phyloP scores from a whole-genome alignment of 1,140 invertebrate species.

The Sarcophaga peregrina region DNA sequence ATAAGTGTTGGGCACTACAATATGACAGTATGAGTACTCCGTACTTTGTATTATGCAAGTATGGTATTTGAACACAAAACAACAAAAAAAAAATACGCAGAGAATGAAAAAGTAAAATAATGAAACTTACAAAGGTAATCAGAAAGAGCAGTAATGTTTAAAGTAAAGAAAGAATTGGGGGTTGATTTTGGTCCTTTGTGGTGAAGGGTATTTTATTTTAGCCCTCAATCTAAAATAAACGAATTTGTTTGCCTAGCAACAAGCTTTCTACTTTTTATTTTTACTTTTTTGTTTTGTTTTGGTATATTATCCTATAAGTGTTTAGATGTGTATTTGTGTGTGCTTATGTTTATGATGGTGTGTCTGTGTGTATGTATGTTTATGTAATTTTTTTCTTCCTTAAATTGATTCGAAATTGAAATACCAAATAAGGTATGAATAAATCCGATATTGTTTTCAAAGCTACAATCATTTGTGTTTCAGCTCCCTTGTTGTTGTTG shows the following conservation, averaged over 20 bases:
- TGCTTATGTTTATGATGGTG: not conserved
- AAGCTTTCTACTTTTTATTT: not conserved
- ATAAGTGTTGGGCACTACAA: no score
- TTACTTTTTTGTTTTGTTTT: not conserved
- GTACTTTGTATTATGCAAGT: no score
- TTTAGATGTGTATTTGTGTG: not conserved
- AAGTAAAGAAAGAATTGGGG: slow-evolving; percentile 8
- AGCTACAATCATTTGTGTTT: not conserved
- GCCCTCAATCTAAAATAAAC: slow-evolving; percentile 22
- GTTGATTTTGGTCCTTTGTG: slow-evolving; percentile 38
- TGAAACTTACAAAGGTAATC: slow-evolving; percentile 12
- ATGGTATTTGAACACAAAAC: no score
- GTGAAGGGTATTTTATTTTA: not conserved
- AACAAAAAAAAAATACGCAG: no score
- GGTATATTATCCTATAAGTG: no score
- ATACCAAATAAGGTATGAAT: slow-evolving; percentile 38
- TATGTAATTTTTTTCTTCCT: slow-evolving; percentile 4
- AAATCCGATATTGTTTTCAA: slow-evolving; percentile 38
- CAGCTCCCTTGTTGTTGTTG: slow-evolving; percentile 9
- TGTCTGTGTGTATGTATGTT: not conserved
- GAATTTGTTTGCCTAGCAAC: slow-evolving; percentile 37
- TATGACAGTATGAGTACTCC: no score
- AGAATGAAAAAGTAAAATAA: no score
- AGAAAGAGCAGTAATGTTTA: slow-evolving; percentile 19
- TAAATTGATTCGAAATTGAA: slow-evolving; percentile 40